Percentiles rank a stretch among this genome's conserved stretches.
Evolutionary conservation across 2,888 invertebrate species (phyloP).

Genomic region (Leptothorax acervorum): DNA sequence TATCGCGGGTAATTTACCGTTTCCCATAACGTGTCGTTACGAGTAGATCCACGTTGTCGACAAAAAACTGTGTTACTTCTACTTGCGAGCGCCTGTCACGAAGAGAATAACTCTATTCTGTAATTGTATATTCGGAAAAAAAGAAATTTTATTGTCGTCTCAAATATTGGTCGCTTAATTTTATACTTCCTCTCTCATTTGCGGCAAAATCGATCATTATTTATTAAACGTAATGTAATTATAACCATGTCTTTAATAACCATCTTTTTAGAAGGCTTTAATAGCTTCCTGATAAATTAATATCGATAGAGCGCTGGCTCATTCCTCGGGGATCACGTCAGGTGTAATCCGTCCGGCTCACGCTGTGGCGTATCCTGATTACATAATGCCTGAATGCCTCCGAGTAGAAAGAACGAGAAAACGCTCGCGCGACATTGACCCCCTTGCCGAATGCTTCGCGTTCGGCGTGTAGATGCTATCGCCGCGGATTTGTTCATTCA

Average conservation of each 20-base stretch:
- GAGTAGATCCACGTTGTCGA: neutral
- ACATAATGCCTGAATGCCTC: constrained; percentile 50
- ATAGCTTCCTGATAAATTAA: constrained; percentile 4
- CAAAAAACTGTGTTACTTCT: constrained; percentile 11
- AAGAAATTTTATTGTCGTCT: neutral
- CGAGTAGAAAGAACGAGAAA: constrained; percentile 56
- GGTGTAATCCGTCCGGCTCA: constrained; percentile 16
- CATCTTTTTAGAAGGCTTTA: neutral
- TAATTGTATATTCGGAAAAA: neutral
- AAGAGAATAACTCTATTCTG: neutral
- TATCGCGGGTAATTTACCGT: constrained; percentile 9
- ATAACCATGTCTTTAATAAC: neutral
- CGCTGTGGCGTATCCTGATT: constrained; percentile 49
- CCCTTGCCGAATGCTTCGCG: constrained; percentile 62
- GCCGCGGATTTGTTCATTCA: constrained; percentile 45
- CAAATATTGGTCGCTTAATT: neutral
- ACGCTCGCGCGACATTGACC: constrained; percentile 68
- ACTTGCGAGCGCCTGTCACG: neutral
- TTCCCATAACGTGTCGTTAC: constrained; percentile 20
- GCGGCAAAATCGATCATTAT: neutral
- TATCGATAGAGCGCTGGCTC: neutral
- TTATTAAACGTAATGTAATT: neutral
- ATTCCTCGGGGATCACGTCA: neutral
- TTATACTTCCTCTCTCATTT: neutral
- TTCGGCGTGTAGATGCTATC: constrained; percentile 50